Evolutionary conservation across 2,888 invertebrate genomes (phyloP), one percentile per base, ranked within the genome.

Genomic region (Aelia acuminata): DNA sequence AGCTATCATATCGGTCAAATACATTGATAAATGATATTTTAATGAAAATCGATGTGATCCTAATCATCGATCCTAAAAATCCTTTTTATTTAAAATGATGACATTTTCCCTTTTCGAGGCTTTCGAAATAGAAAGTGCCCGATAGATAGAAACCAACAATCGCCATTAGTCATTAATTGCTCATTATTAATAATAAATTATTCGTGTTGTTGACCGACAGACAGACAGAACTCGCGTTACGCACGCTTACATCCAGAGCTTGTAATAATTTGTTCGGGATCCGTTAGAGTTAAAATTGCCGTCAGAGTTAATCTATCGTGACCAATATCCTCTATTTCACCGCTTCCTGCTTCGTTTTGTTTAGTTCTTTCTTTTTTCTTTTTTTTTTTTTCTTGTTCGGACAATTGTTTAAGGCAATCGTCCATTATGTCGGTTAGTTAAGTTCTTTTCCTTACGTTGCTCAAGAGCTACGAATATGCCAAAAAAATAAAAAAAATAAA

Each of bases 301-400:
- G 13, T 2, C 4, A 15, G 43, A 43, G 80, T 43, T 80, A 80
- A 80, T 80, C 39, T 47, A n/a, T 43, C 80, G 80, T 80, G 80
- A 80, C 80, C 80, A 80, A 80, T 80, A 80, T 39, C 80, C 22
- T 47, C 35, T 5, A 80, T 80, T 80, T 80, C 63, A 70, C 63
- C 63, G 63, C 63, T 70, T 70, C 63, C 63, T 70, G 63, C 31
- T 70, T 35, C 35, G 22, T 43, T 80, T 43, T 39, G 18, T 75
- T n/a, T 47, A 22, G 35, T 39, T 39, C 20, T 39, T 35, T 75
- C 20, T 20, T 35, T 70, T 39, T 80, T n/a, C 10, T 80, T 43
- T n/a, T n/a, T n/a, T n/a, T n/a, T n/a, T n/a, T n/a, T n/a, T n/a
- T n/a, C n/a, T n/a, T n/a, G n/a, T n/a, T n/a, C n/a, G 3, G 43